These are phyloP conservation scores for Psammodynastes pulverulentus DNA, from an alignment of 2,113 vertebrate species.

Conservation along the genomic window DNA sequence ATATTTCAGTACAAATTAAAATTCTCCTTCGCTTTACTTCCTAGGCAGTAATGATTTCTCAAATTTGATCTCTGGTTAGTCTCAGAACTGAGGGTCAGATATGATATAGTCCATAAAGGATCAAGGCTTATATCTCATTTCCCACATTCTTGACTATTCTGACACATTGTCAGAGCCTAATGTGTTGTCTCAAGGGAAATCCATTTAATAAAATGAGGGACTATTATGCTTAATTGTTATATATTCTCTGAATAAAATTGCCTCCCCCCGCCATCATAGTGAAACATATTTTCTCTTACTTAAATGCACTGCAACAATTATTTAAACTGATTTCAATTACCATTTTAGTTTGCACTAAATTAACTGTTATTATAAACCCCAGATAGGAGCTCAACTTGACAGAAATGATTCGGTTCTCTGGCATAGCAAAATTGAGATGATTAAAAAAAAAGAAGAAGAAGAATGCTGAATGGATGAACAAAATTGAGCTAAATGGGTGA, in stretches of 20 bases:
- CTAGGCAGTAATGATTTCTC: conserved; percentile 25
- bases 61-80: conserved; percentile 58
- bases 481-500: conserved; percentile 9
- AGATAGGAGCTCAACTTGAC: conserved; percentile 28
- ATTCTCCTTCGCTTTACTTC: background rate
- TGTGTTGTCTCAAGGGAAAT: conserved; percentile 42
- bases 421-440: conserved; percentile 12
- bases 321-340: conserved; percentile 44
- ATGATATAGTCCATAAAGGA: conserved; percentile 41
- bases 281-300: conserved; percentile 38
- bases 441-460: conserved; percentile 6
- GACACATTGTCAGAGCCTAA: conserved; percentile 35
- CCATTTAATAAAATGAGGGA: conserved; percentile 44
- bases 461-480: background rate
- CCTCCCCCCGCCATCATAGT: conserved; percentile 34
- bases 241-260: conserved; percentile 51
- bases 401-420: conserved; percentile 28
- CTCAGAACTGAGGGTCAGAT: conserved; percentile 51
- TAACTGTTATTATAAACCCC: conserved; percentile 31
- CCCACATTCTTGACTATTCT: conserved; percentile 38
- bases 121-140: conserved; percentile 53
- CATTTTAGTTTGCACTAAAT: conserved; percentile 41
- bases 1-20: background rate
- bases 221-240: conserved; percentile 47
- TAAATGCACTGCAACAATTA: conserved; percentile 39